A percentile compares a stretch with the other conserved stretches of the same genome.
Evolutionary conservation across 1,140 invertebrate species (phyloP).

Genomic region (Portunus trituberculatus): DNA sequence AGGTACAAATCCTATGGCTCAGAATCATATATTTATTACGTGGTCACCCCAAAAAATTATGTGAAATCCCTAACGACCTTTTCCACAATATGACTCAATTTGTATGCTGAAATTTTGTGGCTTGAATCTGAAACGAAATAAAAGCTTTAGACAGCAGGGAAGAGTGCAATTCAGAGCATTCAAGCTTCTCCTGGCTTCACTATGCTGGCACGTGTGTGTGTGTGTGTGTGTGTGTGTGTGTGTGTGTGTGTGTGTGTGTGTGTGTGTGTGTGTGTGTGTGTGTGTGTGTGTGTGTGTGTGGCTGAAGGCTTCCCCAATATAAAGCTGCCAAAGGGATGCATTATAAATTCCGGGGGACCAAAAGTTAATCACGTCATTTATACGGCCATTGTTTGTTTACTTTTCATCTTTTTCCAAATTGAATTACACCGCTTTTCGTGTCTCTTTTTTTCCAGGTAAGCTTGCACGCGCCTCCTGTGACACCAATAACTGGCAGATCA

Average conservation of each 20-base stretch:
- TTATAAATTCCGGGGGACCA: neutral
- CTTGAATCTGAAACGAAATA: constrained; percentile 24
- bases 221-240: constrained; percentile 11
- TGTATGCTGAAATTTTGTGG: constrained; percentile 13
- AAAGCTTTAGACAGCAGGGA: neutral
- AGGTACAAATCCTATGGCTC: neutral
- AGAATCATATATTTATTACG: neutral
- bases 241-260: constrained; percentile 18
- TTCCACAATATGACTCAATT: neutral
- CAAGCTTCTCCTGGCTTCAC: neutral
- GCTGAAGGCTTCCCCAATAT: neutral
- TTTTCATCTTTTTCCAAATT: neutral
- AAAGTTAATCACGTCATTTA: neutral
- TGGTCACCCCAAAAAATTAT: neutral
- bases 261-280: neutral
- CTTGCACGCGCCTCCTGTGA: too few relatives aligned
- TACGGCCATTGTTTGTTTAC: neutral
- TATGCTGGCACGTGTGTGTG: neutral
- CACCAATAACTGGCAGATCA: too few relatives aligned
- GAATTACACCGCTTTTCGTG: neutral
- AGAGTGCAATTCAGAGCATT: neutral
- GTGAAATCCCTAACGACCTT: neutral
- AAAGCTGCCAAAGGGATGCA: neutral
- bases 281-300: constrained; percentile 2
- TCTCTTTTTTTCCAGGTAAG: too few relatives aligned